A percentile compares a stretch with the other conserved stretches of the same genome.
These are phyloP conservation scores for Enteromius radiatus DNA, from an alignment of 2,797 vertebrate genomes.

Conservation along the genomic window DNA sequence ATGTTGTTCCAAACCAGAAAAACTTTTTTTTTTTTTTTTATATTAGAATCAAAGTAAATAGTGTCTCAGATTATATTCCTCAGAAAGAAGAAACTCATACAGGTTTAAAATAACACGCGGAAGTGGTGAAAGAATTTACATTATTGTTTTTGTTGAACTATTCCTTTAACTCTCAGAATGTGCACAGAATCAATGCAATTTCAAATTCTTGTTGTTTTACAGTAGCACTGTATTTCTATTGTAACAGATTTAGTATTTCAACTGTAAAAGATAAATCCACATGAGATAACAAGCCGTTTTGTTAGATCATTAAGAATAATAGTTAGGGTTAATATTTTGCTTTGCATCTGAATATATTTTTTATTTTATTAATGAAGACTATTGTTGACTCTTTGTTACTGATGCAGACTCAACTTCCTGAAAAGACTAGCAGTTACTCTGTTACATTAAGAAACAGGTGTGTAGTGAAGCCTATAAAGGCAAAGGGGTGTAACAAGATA, in stretches of 20 bases:
- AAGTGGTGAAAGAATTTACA: background rate
- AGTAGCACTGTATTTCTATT: background rate
- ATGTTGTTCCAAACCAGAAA: background rate
- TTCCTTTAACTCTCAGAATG: background rate
- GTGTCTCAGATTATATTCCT: background rate
- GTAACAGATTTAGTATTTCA: background rate
- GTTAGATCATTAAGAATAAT: background rate
- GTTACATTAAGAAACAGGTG: constrained; percentile 35
- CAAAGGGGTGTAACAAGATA: constrained; percentile 13
- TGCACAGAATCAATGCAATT: background rate
- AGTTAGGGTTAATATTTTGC: background rate
- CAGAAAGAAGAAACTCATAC: background rate
- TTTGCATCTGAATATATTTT: background rate
- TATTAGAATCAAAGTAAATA: background rate
- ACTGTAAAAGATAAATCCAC: background rate
- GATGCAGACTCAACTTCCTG: background rate
- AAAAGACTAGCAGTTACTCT: constrained; percentile 3
- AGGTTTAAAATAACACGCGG: background rate
- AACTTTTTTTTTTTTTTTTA: background rate
- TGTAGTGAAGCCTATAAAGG: constrained; percentile 12
- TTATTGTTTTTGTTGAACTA: background rate
- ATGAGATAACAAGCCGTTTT: background rate
- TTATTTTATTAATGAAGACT: background rate
- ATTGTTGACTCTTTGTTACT: background rate
- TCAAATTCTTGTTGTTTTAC: background rate